Evolutionary conservation across 2,888 invertebrate species (phyloP).

Genomic region (Scaeva pyrastri): DNA sequence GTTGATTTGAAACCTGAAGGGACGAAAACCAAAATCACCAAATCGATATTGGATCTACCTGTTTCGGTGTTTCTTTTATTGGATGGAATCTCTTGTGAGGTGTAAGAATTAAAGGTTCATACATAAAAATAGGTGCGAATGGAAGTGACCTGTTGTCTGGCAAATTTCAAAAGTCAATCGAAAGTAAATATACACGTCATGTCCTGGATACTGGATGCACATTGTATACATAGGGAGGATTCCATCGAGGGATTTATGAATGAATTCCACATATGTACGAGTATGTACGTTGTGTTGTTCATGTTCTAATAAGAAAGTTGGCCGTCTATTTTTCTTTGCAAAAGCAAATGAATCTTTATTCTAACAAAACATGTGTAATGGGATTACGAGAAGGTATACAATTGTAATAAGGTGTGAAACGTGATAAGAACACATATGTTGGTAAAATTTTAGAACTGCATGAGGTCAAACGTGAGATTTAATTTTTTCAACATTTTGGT

Average conservation of each 20-base stretch:
- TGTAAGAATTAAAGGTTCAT: constrained; percentile 1
- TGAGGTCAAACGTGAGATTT: constrained; percentile 48
- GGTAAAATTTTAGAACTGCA: constrained; percentile 25
- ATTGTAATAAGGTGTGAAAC: neutral
- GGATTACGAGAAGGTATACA: too few species aligned
- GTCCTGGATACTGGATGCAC: too few species aligned
- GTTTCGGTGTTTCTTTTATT: neutral
- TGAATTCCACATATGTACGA: constrained; percentile 9
- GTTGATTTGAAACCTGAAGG: constrained; percentile 27
- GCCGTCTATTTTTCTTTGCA: neutral
- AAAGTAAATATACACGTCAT: neutral
- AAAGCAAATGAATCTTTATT: neutral
- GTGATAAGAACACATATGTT: constrained; percentile 14
- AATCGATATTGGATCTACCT: neutral
- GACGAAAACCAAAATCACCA: neutral
- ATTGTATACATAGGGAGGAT: too few species aligned
- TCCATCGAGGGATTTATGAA: constrained; percentile 44
- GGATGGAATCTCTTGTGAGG: neutral
- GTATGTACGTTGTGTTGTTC: too few species aligned
- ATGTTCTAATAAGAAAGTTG: constrained; percentile 22
- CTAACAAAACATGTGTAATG: too few species aligned
- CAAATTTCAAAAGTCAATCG: neutral
- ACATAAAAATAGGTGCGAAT: constrained; percentile 21
- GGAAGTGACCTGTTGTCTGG: constrained; percentile 15
- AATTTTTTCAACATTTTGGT: neutral